These are phyloP conservation scores for Lycorma delicatula DNA, from an alignment of 1,140 invertebrate genomes.

Conservation along the genomic window DNA sequence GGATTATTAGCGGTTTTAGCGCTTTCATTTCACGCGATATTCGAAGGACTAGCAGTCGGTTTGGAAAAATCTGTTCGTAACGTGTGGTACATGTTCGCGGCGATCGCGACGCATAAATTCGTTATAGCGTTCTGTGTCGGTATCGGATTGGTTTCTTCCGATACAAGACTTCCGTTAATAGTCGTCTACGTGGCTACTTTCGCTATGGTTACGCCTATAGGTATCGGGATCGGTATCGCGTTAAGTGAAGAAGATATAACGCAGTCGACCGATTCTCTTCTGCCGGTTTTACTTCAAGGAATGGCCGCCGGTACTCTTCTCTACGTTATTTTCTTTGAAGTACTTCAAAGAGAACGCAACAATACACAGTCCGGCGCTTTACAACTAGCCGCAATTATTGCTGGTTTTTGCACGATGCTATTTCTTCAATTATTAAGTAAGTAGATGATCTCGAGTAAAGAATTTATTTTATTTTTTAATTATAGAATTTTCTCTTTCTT, in stretches of 20 bases:
- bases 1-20: slow-evolving; percentile 61
- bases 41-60: slow-evolving; percentile 74
- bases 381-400: slow-evolving; percentile 57
- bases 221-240: slow-evolving; percentile 51
- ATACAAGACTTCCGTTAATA: slow-evolving; percentile 46
- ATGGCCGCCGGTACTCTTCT: slow-evolving; percentile 79
- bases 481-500: no score
- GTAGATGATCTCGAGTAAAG: no score
- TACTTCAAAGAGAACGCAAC: slow-evolving; percentile 65
- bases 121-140: slow-evolving; percentile 63
- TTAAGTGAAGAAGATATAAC: slow-evolving; percentile 39
- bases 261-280: slow-evolving; percentile 28
- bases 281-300: slow-evolving; percentile 56
- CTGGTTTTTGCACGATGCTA: slow-evolving; percentile 71
- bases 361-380: slow-evolving; percentile 55
- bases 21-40: slow-evolving; percentile 69
- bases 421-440: slow-evolving; percentile 65
- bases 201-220: slow-evolving; percentile 60
- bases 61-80: slow-evolving; percentile 53
- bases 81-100: slow-evolving; percentile 57
- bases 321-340: slow-evolving; percentile 88
- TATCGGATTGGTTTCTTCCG: slow-evolving; percentile 55
- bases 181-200: slow-evolving; percentile 50
- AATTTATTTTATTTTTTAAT: no score
- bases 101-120: slow-evolving; percentile 65